These are phyloP conservation scores for Luffia ferchaultella DNA, from an alignment of 2,888 invertebrate genomes.

Conservation along the genomic window DNA sequence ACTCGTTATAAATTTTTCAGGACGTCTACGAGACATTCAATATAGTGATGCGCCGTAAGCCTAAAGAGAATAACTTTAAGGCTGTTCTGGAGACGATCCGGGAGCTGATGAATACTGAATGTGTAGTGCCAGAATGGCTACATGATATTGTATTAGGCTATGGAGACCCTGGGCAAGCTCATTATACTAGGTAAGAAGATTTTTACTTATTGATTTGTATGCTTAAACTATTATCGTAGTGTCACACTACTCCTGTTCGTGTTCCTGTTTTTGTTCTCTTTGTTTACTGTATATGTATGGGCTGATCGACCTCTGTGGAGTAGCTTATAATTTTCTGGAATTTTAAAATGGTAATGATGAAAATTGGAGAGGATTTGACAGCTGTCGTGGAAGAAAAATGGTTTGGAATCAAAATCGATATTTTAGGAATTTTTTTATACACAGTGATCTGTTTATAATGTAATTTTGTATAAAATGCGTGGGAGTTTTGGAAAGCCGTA, in stretches of 20 bases:
- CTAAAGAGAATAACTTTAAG: conserved; percentile 99
- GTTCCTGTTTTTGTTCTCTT: no score
- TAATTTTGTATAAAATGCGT: not conserved
- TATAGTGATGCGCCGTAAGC: conserved; percentile 96
- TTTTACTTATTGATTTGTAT: not conserved
- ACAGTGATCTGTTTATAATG: no score
- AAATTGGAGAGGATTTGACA: no score
- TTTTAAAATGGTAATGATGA: not conserved
- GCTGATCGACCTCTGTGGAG: no score
- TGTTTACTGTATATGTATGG: no score
- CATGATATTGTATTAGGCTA: conserved; percentile 97
- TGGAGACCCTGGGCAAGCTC: conserved; percentile 96
- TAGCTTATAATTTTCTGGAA: not conserved
- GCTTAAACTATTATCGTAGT: not conserved
- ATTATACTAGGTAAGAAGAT: conserved; percentile 78
- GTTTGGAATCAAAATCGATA: no score
- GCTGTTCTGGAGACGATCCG: conserved; percentile 98
- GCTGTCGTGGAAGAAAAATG: no score
- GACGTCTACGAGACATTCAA: conserved; percentile 95
- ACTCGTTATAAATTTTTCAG: conserved; percentile 28
- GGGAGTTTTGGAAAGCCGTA: no score
- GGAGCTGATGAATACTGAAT: conserved; percentile 98
- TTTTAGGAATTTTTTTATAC: no score
- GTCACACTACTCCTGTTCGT: no score
- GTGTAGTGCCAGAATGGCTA: conserved; percentile 96